These are phyloP conservation scores for Branchinecta sandiegonensis DNA, from an alignment of 2,888 invertebrate genomes.

Conservation along the genomic window DNA sequence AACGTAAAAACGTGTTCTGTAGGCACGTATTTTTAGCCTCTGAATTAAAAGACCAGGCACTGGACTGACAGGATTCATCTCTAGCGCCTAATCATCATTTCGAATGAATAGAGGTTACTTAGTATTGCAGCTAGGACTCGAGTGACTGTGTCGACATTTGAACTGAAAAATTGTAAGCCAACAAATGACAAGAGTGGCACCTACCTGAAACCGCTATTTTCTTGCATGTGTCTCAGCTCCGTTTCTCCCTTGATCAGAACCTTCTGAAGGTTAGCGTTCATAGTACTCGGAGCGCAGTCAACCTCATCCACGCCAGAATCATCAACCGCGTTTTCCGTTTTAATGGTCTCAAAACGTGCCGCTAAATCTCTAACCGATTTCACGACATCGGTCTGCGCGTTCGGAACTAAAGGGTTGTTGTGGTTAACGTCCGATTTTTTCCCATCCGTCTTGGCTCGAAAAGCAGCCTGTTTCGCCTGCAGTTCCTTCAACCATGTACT, in stretches of 20 bases:
- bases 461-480: constrained; percentile 50
- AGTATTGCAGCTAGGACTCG: no score
- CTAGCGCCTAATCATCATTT: no score
- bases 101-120: no score
- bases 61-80: no score
- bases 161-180: no score
- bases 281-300: constrained; percentile 21
- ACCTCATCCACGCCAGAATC: constrained; percentile 26
- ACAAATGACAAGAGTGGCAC: not conserved
- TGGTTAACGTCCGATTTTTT: not conserved
- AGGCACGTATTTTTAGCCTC: no score
- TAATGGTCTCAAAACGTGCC: constrained; percentile 53
- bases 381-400: constrained; percentile 10
- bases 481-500: constrained; percentile 61
- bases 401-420: not conserved
- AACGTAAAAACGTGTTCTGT: no score
- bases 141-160: no score
- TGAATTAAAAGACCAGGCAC: no score
- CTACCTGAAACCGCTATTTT: constrained; percentile 5
- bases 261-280: constrained; percentile 5
- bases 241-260: constrained; percentile 14
- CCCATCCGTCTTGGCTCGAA: constrained; percentile 40
- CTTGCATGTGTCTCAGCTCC: constrained; percentile 9
- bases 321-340: constrained; percentile 17
- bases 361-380: constrained; percentile 60